These are phyloP conservation scores for Brachyrhaphis roseni DNA, from an alignment of 2,797 vertebrate genomes.

Conservation along the genomic window DNA sequence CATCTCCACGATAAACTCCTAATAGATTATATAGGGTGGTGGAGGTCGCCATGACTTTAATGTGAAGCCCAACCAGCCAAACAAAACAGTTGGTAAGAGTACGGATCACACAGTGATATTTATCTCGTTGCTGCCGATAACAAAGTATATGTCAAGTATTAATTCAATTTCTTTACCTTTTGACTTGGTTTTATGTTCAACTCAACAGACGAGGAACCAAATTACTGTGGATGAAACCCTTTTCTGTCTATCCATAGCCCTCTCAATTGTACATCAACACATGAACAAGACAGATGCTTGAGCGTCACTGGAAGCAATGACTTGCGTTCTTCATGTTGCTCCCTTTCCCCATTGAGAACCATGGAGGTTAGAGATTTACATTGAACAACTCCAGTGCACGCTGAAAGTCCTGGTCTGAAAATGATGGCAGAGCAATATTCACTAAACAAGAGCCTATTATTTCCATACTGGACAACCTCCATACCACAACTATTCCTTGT, in stretches of 20 bases:
- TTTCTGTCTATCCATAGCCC: too few species aligned
- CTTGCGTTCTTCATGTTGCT: too few species aligned
- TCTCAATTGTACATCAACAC: too few species aligned
- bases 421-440: too few species aligned
- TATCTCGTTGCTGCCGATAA: neutral
- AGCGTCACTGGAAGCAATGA: too few species aligned
- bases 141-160: neutral
- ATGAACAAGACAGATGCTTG: too few species aligned
- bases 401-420: too few species aligned
- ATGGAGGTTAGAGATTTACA: too few species aligned
- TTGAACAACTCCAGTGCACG: too few species aligned
- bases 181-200: neutral
- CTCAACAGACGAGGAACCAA: neutral
- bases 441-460: too few species aligned
- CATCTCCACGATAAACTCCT: neutral
- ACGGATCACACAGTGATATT: neutral
- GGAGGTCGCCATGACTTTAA: neutral
- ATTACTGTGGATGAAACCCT: neutral
- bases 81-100: neutral
- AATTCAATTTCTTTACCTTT: neutral
- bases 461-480: neutral
- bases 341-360: too few species aligned
- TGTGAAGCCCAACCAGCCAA: neutral
- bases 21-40: neutral
- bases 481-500: neutral